phyloP scores from a whole-genome alignment of 2,888 invertebrate genomes.

The Tholera decimalis region DNA sequence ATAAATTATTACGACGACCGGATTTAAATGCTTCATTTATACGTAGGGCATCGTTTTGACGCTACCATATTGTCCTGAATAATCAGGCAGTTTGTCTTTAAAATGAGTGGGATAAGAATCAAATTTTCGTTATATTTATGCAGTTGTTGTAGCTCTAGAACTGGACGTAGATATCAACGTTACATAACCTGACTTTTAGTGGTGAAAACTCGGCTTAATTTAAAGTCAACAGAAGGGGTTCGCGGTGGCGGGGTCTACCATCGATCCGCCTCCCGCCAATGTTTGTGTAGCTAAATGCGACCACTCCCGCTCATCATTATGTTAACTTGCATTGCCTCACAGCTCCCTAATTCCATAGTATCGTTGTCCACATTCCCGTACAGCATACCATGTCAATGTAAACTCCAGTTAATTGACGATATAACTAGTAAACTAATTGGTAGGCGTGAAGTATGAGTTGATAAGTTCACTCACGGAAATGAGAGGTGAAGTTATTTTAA shows the following conservation, averaged over 20 bases:
- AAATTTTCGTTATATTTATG: conserved; percentile 18
- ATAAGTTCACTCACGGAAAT: conserved; percentile 49
- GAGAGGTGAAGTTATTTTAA: conserved; percentile 51
- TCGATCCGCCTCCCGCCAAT: conserved; percentile 63
- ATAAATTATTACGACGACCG: conserved; percentile 11
- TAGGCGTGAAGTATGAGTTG: conserved; percentile 30
- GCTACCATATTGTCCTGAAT: conserved; percentile 8
- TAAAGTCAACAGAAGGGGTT: conserved; percentile 68
- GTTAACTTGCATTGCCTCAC: conserved; percentile 49
- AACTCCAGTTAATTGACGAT: conserved; percentile 33
- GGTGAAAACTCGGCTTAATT: conserved; percentile 65
- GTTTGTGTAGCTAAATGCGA: conserved; percentile 64
- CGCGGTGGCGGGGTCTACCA: conserved; percentile 51
- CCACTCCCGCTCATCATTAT: conserved; percentile 55
- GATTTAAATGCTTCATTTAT: conserved; percentile 39
- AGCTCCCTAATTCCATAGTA: conserved; percentile 5
- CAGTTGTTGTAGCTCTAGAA: conserved; percentile 6
- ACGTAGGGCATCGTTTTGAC: background rate
- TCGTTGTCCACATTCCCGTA: conserved; percentile 3
- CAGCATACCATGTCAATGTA: conserved; percentile 32
- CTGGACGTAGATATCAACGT: conserved; percentile 50
- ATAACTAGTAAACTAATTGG: conserved; percentile 50
- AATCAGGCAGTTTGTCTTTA: conserved; percentile 12
- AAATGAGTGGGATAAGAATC: conserved; percentile 44
- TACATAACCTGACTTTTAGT: conserved; percentile 53